Percentiles rank a stretch among this genome's conserved stretches.
Evolutionary conservation across 1,140 invertebrate genomes (phyloP).

Genomic region (Atta texana): DNA sequence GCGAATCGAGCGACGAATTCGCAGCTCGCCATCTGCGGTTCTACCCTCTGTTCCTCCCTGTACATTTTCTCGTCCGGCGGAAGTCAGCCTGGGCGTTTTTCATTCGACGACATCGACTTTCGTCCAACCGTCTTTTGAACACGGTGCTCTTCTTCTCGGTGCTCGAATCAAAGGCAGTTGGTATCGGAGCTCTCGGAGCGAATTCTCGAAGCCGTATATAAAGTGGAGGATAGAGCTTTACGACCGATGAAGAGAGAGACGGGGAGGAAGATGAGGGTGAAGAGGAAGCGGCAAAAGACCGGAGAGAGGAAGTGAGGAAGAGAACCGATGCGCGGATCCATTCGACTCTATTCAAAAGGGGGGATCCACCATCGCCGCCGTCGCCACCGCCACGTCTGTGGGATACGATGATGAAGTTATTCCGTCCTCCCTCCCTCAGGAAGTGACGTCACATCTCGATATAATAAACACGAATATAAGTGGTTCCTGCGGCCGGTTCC

Average conservation of each 20-base stretch:
- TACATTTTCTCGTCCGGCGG: slow-evolving; percentile 47
- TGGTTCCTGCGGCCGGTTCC: slow-evolving; percentile 72
- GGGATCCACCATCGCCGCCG: slow-evolving; percentile 15
- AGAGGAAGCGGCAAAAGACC: slow-evolving; percentile 19
- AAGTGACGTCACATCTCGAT: slow-evolving; percentile 77
- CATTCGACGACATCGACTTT: slow-evolving; percentile 47
- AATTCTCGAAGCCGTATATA: slow-evolving; percentile 40
- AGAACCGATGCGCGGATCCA: slow-evolving; percentile 50
- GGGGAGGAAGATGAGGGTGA: background rate
- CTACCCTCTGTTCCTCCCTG: slow-evolving; percentile 30
- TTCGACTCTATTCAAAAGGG: slow-evolving; percentile 56
- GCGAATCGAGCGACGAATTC: slow-evolving; percentile 50
- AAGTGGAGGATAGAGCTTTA: slow-evolving; percentile 45
- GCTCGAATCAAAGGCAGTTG: slow-evolving; percentile 24
- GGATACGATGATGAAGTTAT: slow-evolving; percentile 77
- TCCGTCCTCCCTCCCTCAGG: slow-evolving; percentile 76
- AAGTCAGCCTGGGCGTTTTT: slow-evolving; percentile 50
- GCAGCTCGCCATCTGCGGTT: slow-evolving; percentile 54
- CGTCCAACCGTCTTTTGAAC: slow-evolving; percentile 34
- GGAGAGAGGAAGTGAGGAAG: slow-evolving; percentile 40
- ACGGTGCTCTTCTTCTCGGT: slow-evolving; percentile 3
- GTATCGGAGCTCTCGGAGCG: slow-evolving; percentile 23
- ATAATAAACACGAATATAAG: slow-evolving; percentile 78
- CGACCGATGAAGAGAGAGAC: background rate
- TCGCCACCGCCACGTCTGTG: slow-evolving; percentile 64